phyloP scores from a whole-genome alignment of 2,113 vertebrate genomes.

The Anguilla rostrata region DNA sequence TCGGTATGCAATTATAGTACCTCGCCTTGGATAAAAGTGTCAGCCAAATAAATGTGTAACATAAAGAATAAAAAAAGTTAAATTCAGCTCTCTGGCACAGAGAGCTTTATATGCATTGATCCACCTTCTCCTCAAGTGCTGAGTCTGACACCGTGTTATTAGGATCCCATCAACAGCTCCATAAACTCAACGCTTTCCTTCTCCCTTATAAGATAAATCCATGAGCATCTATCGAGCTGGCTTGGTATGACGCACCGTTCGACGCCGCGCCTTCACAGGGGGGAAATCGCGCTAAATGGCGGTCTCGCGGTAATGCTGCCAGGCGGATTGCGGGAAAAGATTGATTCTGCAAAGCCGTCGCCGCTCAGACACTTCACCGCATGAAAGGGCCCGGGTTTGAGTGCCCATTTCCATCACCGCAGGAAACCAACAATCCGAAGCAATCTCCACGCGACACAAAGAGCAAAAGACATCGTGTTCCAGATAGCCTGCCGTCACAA shows the following conservation, averaged over 20 bases:
- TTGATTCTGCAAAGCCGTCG: background rate
- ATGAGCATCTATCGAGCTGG: background rate
- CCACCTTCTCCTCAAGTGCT: background rate
- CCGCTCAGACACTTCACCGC: background rate
- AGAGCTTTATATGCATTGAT: background rate
- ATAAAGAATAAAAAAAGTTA: background rate
- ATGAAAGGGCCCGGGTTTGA: background rate
- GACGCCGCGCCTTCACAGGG: background rate
- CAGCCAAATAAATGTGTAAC: no score
- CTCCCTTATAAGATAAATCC: background rate
- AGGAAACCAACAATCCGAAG: background rate
- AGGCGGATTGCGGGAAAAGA: background rate
- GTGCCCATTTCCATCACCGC: background rate
- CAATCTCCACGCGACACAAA: constrained; percentile 8
- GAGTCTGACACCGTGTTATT: background rate
- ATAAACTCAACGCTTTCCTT: background rate
- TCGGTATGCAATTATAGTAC: no score
- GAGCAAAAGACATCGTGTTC: background rate
- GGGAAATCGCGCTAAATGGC: background rate
- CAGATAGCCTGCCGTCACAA: constrained; percentile 2
- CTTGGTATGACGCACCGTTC: background rate
- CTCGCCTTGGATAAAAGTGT: no score
- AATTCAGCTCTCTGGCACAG: background rate
- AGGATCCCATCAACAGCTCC: background rate
- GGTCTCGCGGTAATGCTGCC: background rate